These are phyloP conservation scores for Pachydiplax longipennis DNA, from an alignment of 2,888 invertebrate species.

Conservation along the genomic window DNA sequence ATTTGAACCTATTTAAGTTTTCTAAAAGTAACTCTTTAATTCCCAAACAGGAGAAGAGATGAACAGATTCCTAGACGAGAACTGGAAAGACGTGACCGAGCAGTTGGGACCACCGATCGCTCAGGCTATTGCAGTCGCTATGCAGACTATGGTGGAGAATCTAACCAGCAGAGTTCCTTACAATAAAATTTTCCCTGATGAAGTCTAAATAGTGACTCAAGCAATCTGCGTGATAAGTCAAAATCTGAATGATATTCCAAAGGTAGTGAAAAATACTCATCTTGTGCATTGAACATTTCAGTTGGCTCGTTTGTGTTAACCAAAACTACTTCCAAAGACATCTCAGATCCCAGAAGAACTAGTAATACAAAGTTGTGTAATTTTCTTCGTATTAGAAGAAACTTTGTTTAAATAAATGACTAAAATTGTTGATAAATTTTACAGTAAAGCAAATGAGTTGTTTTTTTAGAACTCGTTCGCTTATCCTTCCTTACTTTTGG, in stretches of 20 bases:
- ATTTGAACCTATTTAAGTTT: too few species aligned
- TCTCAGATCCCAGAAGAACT: too few species aligned
- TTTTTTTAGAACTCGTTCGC: too few species aligned
- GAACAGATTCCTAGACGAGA: slow-evolving; percentile 17
- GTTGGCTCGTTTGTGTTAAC: background rate
- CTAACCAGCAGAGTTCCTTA: background rate
- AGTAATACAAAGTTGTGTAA: too few species aligned
- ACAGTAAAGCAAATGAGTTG: too few species aligned
- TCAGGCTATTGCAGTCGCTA: background rate
- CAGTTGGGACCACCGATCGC: background rate
- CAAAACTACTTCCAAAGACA: background rate
- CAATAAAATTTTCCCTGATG: background rate
- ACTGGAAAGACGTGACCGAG: slow-evolving; percentile 1
- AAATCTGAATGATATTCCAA: too few species aligned
- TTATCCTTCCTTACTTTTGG: too few species aligned
- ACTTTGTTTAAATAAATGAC: too few species aligned
- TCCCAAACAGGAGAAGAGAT: slow-evolving; percentile 1
- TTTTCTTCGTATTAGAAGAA: too few species aligned
- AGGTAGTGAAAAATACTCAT: background rate
- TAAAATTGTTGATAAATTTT: too few species aligned
- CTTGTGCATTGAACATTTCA: background rate
- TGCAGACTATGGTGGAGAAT: background rate
- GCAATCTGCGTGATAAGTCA: background rate
- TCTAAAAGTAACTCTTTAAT: too few species aligned
- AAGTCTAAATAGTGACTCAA: background rate